Base-by-base conservation (phyloP, 2,797 vertebrate genomes). In the Anabas testudineus region DNA sequence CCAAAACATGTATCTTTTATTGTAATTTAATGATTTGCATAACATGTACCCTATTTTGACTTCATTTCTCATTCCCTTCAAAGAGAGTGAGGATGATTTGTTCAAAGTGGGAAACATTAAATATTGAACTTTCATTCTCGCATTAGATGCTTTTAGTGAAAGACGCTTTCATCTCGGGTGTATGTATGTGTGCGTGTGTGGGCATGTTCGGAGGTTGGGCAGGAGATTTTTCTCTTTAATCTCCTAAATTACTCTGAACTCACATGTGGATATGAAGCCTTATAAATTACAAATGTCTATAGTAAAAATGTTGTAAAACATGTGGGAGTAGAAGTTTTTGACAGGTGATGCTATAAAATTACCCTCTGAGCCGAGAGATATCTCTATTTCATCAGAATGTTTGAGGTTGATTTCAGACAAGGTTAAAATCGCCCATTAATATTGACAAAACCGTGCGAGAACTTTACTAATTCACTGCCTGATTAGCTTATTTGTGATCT, bases 201-300 rank as follows among this genome's bases (percentile, higher is more conserved):
- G 18, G 32, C 26, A 59, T 79, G 66, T 77, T 78, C 7, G 13
- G 70, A n/a, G 74, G 67, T 14, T 43, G 76, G 69, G 63, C 58
- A 68, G 45, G 26, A 67, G 26, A 71, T 63, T 57, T 80, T 74
- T 71, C 51, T 46, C 86, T 88, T 90, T 89, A 89, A 90, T 90
- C 87, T 87, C 66, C 51, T 78, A 84, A 90, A 90, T 90, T 82
- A 83, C 65, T 71, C 75, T 69, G 72, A 86, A 85, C 74, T 90
- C 82, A 67, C 21, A 83, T 71, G 62, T 62, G 83, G 81, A 84
- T 79, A 58, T 74, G 60, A 78, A 78, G 76, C 75, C 36, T 19
- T 72, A 67, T 74, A 65, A 67, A 82, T 81, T 64, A 53, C 34
- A 80, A 59, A 76, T 34, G 49, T 75, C 66, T 57, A 42, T 22